Percentiles rank a stretch among this genome's conserved stretches.
Evolutionary conservation across 1,140 invertebrate genomes (phyloP).

Genomic region (Apis mellifera): Amel_HAv3.1 CM009941.2:12109001-12109500

Average conservation of each 20-base stretch:
- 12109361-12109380: constrained; percentile 23
- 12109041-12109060: constrained; percentile 18
- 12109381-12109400: constrained; percentile 29
- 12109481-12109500: background rate
- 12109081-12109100: background rate
- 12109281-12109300: background rate
- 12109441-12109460: background rate
- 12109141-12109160: background rate
- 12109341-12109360: constrained; percentile 11
- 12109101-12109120: background rate
- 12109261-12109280: background rate
- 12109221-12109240: background rate
- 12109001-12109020: constrained; percentile 1
- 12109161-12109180: background rate
- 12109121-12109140: background rate
- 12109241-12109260: background rate
- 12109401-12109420: background rate
- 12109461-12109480: background rate
- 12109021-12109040: background rate
- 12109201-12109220: too few species aligned
- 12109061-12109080: background rate
- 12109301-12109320: constrained; percentile 23
- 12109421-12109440: constrained; percentile 4
- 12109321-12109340: background rate
- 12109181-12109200: background rate